Evolutionary conservation across 2,797 vertebrate species (phyloP), one percentile per base, ranked within the genome.

Genomic region (Cyprinella venusta): DNA sequence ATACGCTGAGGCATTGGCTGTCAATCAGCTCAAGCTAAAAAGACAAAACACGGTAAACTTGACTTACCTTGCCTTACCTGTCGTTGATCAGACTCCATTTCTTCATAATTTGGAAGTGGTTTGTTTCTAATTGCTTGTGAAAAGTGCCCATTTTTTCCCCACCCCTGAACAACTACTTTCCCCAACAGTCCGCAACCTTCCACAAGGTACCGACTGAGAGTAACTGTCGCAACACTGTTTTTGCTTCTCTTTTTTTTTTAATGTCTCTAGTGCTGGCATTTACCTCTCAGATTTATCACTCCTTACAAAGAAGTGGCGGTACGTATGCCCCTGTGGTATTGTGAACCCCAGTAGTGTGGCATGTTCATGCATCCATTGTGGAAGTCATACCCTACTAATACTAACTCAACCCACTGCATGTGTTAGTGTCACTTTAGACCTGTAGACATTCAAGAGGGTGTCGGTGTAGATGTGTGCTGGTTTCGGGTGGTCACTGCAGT

Each of bases 221-320:
- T 94, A 94, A 95, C 91, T 5, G 86, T 83, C 89, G 84, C 90
- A 63, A 91, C 92, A 87, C 92, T 90, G n/a, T 82, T 71, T 85
- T 79, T 63, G 85, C 76, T 84, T 82, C 69, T 77, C 85, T 61
- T 88, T 59, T 85, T 59, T 85, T 72, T 72, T 63, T 30, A 63
- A 77, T 93, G 91, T 93, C 86, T 93, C 91, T 93, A 99, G 98
- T 95, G 91, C 86, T 97, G 96, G 95, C 96, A 95, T 95, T 94
- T 98, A 95, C 97, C 97, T 91, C 96, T 99, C 94, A 97, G 97
- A 92, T 98, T 97, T 95, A 96, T 97, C 88, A 94, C 96, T 96
- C 97, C 97, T 92, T 95, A 94, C 87, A 97, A 97, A 96, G 97
- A 96, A 95, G 94, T 95, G 91, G 94, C 96, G 98, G 98, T 99